A percentile compares a stretch with the other conserved stretches of the same genome.
Evolutionary conservation across 1,140 invertebrate species (phyloP).

Genomic region (Helicoverpa armigera): DNA sequence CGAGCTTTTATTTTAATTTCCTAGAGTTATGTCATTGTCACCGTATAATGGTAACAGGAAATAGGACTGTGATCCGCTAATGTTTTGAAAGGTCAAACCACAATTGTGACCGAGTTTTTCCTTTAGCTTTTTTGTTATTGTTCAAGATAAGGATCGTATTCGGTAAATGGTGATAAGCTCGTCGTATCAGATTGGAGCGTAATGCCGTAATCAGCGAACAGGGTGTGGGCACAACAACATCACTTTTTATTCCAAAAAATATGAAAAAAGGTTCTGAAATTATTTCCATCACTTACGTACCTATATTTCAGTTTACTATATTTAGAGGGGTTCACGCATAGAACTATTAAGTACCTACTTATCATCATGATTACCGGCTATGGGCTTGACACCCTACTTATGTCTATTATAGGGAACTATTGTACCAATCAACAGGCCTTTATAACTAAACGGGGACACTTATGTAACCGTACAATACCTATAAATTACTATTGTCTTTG

Average conservation of each 20-base stretch:
- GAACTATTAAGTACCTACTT: neutral
- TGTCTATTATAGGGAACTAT: no score
- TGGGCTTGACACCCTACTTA: no score
- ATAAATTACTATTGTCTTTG: conserved; percentile 46
- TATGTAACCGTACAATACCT: conserved; percentile 19
- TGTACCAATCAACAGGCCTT: no score
- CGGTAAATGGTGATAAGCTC: conserved; percentile 35
- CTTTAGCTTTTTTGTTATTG: conserved; percentile 31
- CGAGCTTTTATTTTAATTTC: neutral
- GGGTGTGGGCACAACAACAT: conserved; percentile 6
- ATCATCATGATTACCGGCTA: neutral
- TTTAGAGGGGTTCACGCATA: no score
- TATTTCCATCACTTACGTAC: neutral
- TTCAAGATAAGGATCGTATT: conserved; percentile 33
- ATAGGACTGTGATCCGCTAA: neutral
- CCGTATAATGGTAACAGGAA: neutral
- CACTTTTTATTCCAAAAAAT: conserved; percentile 24
- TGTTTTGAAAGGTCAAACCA: conserved; percentile 1
- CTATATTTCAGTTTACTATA: no score
- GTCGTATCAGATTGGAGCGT: conserved; percentile 20
- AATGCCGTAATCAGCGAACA: conserved; percentile 27
- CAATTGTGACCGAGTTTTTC: conserved; percentile 19
- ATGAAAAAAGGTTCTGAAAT: neutral
- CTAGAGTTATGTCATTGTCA: neutral
- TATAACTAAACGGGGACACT: neutral